Conservation (phyloP, 2,113 vertebrate species). For the Amblyornis subalaris region DNA sequence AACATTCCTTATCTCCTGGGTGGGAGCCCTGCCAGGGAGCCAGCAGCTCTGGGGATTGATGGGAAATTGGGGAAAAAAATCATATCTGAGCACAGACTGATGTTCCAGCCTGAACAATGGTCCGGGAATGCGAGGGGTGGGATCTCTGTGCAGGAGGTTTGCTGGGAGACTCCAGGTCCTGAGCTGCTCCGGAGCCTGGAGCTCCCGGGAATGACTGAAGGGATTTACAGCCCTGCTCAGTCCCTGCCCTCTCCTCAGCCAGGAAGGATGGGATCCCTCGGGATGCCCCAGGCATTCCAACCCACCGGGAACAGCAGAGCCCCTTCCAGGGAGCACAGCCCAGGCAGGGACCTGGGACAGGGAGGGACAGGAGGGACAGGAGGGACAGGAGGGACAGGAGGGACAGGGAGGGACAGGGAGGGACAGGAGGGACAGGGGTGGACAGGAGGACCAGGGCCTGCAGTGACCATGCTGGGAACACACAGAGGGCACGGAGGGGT, state of each 20-base stretch:
- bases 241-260: background rate
- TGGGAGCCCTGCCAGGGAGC: background rate
- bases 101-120: background rate
- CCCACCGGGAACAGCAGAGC: background rate
- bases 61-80: background rate
- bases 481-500: background rate
- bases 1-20: background rate
- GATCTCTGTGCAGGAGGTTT: background rate
- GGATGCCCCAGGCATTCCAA: background rate
- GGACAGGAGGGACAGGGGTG: rapidly evolving
- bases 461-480: too few species aligned
- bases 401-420: background rate
- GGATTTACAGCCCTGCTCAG: background rate
- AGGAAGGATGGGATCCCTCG: rapidly evolving
- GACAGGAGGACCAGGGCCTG: too few species aligned
- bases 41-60: background rate
- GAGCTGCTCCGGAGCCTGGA: background rate
- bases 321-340: background rate
- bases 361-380: rapidly evolving
- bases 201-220: background rate
- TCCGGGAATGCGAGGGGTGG: background rate
- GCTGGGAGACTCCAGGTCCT: background rate
- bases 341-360: background rate
- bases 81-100: background rate
- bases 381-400: too few species aligned